A percentile compares a stretch with the other conserved stretches of the same genome.
Conservation (phyloP, 2,888 invertebrate genomes). For the Acleris laterana region DNA sequence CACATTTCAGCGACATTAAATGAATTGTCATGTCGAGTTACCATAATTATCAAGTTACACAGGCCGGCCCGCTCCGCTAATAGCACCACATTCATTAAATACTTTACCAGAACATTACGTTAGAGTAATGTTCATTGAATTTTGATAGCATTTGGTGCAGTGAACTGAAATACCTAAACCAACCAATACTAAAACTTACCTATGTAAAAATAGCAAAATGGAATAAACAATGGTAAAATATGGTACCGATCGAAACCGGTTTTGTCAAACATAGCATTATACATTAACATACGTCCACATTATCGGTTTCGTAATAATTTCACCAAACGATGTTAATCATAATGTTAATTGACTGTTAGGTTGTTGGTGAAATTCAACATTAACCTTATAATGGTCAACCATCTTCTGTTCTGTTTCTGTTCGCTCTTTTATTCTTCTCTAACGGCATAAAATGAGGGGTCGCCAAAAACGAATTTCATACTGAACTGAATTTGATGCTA, state of each 20-base stretch:
- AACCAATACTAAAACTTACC: too few relatives aligned
- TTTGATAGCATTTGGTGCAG: conserved; percentile 20
- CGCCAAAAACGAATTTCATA: too few relatives aligned
- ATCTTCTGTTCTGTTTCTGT: too few relatives aligned
- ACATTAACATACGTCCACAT: background rate
- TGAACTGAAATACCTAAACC: conserved; percentile 9
- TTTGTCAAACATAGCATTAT: background rate
- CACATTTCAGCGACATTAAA: conserved; percentile 72
- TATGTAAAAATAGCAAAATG: conserved; percentile 1
- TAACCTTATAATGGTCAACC: too few relatives aligned
- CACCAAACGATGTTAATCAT: too few relatives aligned
- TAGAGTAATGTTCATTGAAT: conserved; percentile 32
- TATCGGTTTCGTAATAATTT: background rate
- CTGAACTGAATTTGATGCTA: too few relatives aligned
- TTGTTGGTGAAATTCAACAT: too few relatives aligned
- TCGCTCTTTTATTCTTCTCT: too few relatives aligned
- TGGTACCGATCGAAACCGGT: background rate
- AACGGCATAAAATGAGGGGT: too few relatives aligned
- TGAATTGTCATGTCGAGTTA: conserved; percentile 69
- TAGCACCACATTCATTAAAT: conserved; percentile 31
- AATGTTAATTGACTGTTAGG: too few relatives aligned
- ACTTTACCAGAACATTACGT: conserved; percentile 21
- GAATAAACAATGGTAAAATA: conserved; percentile 8
- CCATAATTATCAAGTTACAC: conserved; percentile 54
- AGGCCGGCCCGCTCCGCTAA: conserved; percentile 26